Conservation (phyloP, 2,888 invertebrate genomes). For the Drosophila nr. fundita region DNA sequence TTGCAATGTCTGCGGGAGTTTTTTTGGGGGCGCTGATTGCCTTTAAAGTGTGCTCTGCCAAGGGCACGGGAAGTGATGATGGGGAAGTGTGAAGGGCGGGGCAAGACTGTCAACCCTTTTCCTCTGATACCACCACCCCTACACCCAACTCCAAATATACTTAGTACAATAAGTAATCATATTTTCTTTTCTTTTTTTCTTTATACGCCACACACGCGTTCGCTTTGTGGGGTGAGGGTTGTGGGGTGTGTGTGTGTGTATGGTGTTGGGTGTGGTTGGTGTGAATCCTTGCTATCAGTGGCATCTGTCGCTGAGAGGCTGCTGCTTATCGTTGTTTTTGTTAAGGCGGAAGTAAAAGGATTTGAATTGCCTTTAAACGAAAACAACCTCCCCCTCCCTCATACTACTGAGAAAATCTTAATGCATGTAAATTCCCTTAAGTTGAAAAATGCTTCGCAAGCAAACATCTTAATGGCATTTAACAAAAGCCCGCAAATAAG, state of each 20-base stretch:
- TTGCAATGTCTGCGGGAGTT: slow-evolving; percentile 40
- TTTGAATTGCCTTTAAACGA: slow-evolving; percentile 66
- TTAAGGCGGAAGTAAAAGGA: slow-evolving; percentile 76
- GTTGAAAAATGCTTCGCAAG: slow-evolving; percentile 62
- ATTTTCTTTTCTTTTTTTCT: slow-evolving; percentile 36
- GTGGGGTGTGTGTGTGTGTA: too few relatives aligned
- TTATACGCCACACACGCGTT: slow-evolving; percentile 62
- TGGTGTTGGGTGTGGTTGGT: slow-evolving; percentile 23
- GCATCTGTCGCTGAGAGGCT: slow-evolving; percentile 61
- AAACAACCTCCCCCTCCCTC: slow-evolving; percentile 31
- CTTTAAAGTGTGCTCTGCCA: slow-evolving; percentile 62
- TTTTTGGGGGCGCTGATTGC: slow-evolving; percentile 58
- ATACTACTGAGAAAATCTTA: slow-evolving; percentile 28
- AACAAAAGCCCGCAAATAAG: slow-evolving; percentile 22
- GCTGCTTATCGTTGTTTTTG: slow-evolving; percentile 34
- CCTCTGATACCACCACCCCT: slow-evolving; percentile 12
- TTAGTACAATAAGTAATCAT: slow-evolving; percentile 75
- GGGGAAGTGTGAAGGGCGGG: background rate
- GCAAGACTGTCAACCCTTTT: slow-evolving; percentile 74
- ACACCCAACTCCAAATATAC: background rate
- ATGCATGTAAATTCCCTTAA: slow-evolving; percentile 73
- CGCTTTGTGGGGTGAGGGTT: background rate
- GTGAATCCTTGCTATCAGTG: slow-evolving; percentile 73
- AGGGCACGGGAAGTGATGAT: slow-evolving; percentile 8
- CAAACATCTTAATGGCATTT: slow-evolving; percentile 52